Evolutionary conservation across 2,888 invertebrate genomes (phyloP), one percentile per base, ranked within the genome.

Genomic region (Monochamus alternatus): DNA sequence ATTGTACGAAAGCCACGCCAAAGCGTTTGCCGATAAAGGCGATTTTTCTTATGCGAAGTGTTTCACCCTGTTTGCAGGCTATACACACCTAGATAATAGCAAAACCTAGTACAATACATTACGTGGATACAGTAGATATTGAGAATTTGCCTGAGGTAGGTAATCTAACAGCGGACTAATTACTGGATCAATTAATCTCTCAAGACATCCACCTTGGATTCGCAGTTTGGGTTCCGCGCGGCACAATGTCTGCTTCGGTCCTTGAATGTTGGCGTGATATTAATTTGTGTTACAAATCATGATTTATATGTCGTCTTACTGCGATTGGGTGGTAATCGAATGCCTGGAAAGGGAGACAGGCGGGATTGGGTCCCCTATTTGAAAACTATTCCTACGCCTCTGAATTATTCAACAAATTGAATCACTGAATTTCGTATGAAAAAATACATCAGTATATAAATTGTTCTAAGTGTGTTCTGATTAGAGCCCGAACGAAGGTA

Each of bases 121-220:
- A 75, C 73, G 47, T 58, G 69, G 38, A 38, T 38, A 38, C 38
- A 38, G 63, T 55, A 69, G 73, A 74, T 63, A 70, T 69, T 75
- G 73, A 43, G 75, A 75, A 75, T 77, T 70, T 75, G 67, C 70
- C 58, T 31, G 62, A 73, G 69, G 68, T 75, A 69, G 65, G 64
- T 75, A 73, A 75, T 77, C 72, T 62, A 59, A 73, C 72, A 72
- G 59, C 44, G 32, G 58, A 69, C 70, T 77, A 77, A 77, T 76
- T 76, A 74, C 69, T 14, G 14, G 70, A 69, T 76, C 74, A 71
- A 76, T 76, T 76, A 76, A 76, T 74, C 69, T 76, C 63, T 38
- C 58, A 72, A 64, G 64, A 72, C 64, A 64, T 22, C 30, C 30
- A 59, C 69, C 47, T 60, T 1, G 51, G 47, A 22, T 55, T n/a